Conservation (phyloP, 2,888 invertebrate species). For the Schizaphis graminum region DNA sequence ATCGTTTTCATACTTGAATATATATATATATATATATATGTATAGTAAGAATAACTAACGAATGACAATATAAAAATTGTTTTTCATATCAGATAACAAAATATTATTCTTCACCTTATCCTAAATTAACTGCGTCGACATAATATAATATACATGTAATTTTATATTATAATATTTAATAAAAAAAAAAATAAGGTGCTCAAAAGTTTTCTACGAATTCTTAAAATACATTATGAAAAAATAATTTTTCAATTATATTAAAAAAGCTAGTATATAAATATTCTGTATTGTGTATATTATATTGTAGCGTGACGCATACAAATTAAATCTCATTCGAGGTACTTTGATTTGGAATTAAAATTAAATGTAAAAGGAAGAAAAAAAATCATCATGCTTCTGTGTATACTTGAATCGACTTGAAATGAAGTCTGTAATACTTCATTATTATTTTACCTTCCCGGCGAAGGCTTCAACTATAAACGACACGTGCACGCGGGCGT, state of each 20-base stretch:
- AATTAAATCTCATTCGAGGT: background rate
- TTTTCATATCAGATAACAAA: background rate
- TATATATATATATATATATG: background rate
- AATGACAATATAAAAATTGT: background rate
- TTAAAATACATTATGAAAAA: too few species aligned
- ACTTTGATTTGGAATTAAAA: background rate
- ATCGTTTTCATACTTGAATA: background rate
- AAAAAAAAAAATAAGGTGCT: background rate
- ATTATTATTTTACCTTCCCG: background rate
- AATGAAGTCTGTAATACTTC: background rate
- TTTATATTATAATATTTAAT: background rate
- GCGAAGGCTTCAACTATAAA: background rate
- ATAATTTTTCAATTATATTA: background rate
- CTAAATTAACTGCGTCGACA: background rate
- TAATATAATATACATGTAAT: background rate
- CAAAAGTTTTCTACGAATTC: too few species aligned
- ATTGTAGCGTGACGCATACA: background rate
- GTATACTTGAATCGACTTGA: background rate
- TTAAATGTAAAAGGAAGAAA: background rate
- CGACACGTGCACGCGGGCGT: background rate
- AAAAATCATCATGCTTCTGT: background rate
- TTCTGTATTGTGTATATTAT: too few species aligned
- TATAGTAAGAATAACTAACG: background rate
- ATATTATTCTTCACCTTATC: background rate
- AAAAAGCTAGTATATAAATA: too few species aligned